phyloP scores from a whole-genome alignment of 2,113 vertebrate species.

The Aplodontia rufa region DNA sequence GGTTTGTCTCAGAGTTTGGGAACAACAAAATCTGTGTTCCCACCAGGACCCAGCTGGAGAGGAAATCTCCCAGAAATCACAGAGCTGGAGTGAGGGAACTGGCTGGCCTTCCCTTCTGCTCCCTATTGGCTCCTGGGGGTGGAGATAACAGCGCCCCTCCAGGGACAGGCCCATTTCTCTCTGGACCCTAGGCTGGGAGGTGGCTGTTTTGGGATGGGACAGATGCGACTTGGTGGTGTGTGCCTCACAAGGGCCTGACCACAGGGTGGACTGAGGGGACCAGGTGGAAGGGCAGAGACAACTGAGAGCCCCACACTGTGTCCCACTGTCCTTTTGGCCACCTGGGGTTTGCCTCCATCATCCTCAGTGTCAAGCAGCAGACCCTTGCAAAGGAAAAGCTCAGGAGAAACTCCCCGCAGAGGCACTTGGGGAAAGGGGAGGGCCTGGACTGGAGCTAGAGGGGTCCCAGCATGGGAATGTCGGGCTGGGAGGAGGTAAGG shows the following conservation, averaged over 20 bases:
- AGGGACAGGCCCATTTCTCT: neutral
- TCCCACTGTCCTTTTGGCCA: neutral
- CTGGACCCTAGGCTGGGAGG: neutral
- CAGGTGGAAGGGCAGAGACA: neutral
- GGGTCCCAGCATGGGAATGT: neutral
- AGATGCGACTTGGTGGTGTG: neutral
- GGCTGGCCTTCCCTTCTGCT: accelerated
- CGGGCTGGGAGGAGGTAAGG: neutral
- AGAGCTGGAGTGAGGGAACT: neutral
- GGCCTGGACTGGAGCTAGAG: neutral
- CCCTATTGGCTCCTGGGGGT: neutral
- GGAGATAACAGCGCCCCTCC: neutral
- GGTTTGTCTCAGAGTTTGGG: neutral
- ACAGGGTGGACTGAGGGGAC: neutral
- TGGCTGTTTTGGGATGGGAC: neutral
- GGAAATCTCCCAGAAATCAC: neutral
- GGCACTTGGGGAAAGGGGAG: neutral
- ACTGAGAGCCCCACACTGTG: neutral
- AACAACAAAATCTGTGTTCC: neutral
- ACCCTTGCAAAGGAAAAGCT: neutral
- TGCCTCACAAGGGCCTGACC: neutral
- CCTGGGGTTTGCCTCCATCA: neutral
- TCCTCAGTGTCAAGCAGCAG: slow-evolving; percentile 24
- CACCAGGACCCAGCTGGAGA: neutral
- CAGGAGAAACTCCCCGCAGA: neutral